A percentile compares a stretch with the other conserved stretches of the same genome.
These are phyloP conservation scores for Sussaba pulchella DNA, from an alignment of 2,888 invertebrate species.

Conservation along the genomic window DNA sequence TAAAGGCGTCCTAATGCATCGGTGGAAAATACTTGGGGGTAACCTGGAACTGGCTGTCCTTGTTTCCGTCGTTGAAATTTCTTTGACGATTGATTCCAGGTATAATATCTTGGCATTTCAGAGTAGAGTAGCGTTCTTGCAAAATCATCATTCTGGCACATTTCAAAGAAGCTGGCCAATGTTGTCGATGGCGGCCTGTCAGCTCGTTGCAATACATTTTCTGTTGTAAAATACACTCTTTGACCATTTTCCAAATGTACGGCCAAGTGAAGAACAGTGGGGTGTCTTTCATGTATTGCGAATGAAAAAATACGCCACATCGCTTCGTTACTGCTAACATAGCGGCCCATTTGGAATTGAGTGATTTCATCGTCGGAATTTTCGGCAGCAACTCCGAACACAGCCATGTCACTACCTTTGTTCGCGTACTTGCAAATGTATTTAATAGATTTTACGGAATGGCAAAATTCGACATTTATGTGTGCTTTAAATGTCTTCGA, in stretches of 20 bases:
- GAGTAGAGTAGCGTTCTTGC: neutral
- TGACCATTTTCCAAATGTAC: conserved; percentile 74
- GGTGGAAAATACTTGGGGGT: conserved; percentile 1
- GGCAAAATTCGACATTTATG: conserved; percentile 40
- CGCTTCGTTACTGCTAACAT: too few species aligned
- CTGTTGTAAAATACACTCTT: conserved; percentile 62
- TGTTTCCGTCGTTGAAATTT: conserved; percentile 1
- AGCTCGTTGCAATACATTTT: conserved; percentile 24
- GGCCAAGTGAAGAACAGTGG: neutral
- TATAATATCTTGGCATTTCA: neutral
- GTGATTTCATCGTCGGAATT: too few species aligned
- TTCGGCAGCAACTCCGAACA: too few species aligned
- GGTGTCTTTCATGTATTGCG: conserved; percentile 3
- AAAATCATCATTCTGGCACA: neutral
- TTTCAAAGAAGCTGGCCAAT: neutral
- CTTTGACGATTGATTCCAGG: conserved; percentile 1
- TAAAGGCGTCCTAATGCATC: too few species aligned
- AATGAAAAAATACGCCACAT: too few species aligned
- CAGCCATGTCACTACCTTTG: conserved; percentile 72
- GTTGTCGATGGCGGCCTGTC: neutral
- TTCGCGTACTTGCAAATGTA: conserved; percentile 74
- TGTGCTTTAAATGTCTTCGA: conserved; percentile 77
- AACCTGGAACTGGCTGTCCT: conserved; percentile 10
- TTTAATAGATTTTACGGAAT: conserved; percentile 39
- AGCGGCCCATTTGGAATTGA: too few species aligned